These are phyloP conservation scores for Siphamia tubifer DNA, from an alignment of 2,113 vertebrate genomes.

Conservation along the genomic window DNA sequence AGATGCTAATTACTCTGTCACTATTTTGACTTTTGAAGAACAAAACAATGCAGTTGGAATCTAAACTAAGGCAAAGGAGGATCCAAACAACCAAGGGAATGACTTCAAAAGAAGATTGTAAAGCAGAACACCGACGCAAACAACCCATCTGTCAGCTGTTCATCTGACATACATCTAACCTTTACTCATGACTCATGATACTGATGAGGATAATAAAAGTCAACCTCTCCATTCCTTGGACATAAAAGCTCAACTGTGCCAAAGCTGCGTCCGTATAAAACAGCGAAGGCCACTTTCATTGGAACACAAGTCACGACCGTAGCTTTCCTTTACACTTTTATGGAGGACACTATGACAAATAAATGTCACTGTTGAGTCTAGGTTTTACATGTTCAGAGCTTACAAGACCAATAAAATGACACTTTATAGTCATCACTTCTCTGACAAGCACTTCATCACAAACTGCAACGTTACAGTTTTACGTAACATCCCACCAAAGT, in stretches of 20 bases:
- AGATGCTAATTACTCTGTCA: slow-evolving; percentile 51
- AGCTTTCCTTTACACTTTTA: slow-evolving; percentile 15
- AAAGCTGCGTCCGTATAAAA: not conserved
- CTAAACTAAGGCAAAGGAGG: slow-evolving; percentile 12
- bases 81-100: not conserved
- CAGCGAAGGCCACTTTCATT: slow-evolving; percentile 26
- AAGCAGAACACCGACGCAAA: not conserved
- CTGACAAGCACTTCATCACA: slow-evolving; percentile 14
- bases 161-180: not conserved
- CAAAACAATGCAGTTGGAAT: slow-evolving; percentile 26
- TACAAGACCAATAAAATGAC: slow-evolving; percentile 18
- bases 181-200: not conserved
- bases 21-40: slow-evolving; percentile 18
- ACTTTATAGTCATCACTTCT: slow-evolving; percentile 27
- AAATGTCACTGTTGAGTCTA: slow-evolving; percentile 27
- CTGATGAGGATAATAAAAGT: not conserved
- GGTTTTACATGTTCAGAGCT: slow-evolving; percentile 17
- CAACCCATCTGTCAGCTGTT: not conserved
- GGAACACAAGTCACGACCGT: slow-evolving; percentile 20
- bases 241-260: not conserved
- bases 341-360: slow-evolving; percentile 26
- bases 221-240: not conserved
- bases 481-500: not conserved
- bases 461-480: not conserved
- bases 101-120: not conserved